A percentile compares a stretch with the other conserved stretches of the same genome.
phyloP scores from a whole-genome alignment of 2,888 invertebrate species.

The Erpobdella octoculata region DNA sequence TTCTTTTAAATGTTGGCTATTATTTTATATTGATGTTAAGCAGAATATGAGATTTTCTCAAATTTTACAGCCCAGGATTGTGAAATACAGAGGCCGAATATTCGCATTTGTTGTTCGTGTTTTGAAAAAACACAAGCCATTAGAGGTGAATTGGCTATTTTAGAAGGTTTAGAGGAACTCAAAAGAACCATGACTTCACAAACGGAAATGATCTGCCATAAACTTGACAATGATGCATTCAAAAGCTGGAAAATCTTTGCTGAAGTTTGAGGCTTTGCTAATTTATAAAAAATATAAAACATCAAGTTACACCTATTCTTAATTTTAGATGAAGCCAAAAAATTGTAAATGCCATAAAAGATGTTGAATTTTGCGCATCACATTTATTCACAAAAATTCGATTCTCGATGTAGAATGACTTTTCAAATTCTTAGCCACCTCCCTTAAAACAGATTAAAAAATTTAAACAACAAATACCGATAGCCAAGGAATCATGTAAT shows the following conservation, averaged over 20 bases:
- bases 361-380: too few species aligned
- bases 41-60: background rate
- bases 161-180: slow-evolving; percentile 7
- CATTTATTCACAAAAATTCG: too few species aligned
- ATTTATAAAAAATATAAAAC: too few species aligned
- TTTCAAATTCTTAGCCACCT: too few species aligned
- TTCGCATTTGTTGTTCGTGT: slow-evolving; percentile 23
- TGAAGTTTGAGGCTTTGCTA: slow-evolving; percentile 11
- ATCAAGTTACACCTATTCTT: too few species aligned
- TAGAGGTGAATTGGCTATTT: slow-evolving; percentile 3
- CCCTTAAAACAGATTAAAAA: too few species aligned
- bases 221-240: slow-evolving; percentile 14
- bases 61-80: slow-evolving; percentile 1
- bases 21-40: too few species aligned
- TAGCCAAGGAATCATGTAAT: too few species aligned
- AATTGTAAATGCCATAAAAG: too few species aligned
- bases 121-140: slow-evolving; percentile 17
- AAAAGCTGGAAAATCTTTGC: slow-evolving; percentile 19
- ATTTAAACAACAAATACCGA: too few species aligned
- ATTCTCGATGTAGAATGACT: too few species aligned
- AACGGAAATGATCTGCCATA: slow-evolving; percentile 26
- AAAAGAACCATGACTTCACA: slow-evolving; percentile 11
- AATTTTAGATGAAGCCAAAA: too few species aligned
- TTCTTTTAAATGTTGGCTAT: background rate
- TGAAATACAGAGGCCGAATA: background rate